Conservation (phyloP, 2,888 invertebrate genomes). For the Stenurella melanura region DNA sequence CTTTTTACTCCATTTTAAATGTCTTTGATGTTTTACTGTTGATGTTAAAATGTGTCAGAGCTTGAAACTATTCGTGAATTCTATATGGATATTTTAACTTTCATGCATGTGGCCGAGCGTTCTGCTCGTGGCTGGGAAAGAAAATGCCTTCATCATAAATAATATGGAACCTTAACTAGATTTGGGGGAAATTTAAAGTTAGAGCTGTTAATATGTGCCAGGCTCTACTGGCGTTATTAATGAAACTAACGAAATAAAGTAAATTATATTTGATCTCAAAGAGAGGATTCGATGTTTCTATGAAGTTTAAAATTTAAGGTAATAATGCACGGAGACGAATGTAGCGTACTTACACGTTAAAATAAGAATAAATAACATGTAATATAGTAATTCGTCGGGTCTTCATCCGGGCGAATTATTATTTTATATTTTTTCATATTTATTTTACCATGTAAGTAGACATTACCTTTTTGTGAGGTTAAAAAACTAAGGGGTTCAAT, state of each 20-base stretch:
- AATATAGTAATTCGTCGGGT: too few species aligned
- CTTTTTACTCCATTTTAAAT: slow-evolving; percentile 15
- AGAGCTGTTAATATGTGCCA: not conserved
- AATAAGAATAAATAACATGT: too few species aligned
- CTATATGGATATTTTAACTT: slow-evolving; percentile 8
- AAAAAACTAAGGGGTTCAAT: too few species aligned
- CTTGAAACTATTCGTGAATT: slow-evolving; percentile 5
- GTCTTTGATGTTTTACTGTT: slow-evolving; percentile 33
- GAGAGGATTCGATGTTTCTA: too few species aligned
- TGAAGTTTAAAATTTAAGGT: too few species aligned
- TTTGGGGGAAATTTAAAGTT: not conserved
- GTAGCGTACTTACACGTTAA: too few species aligned
- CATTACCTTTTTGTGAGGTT: too few species aligned
- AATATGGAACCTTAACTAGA: slow-evolving; percentile 8
- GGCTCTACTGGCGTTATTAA: not conserved
- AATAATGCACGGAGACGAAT: too few species aligned
- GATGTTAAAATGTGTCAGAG: slow-evolving; percentile 21
- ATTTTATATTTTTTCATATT: too few species aligned
- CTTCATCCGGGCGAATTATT: too few species aligned
- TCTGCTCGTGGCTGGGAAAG: not conserved
- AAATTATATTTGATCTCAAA: not conserved
- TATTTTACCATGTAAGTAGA: too few species aligned
- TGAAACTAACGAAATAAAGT: not conserved
- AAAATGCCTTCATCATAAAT: slow-evolving; percentile 13
- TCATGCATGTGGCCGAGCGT: slow-evolving; percentile 11